Conservation (phyloP, 92 coral and sea anemone genomes). For the Phymanthus crucifer region DNA sequence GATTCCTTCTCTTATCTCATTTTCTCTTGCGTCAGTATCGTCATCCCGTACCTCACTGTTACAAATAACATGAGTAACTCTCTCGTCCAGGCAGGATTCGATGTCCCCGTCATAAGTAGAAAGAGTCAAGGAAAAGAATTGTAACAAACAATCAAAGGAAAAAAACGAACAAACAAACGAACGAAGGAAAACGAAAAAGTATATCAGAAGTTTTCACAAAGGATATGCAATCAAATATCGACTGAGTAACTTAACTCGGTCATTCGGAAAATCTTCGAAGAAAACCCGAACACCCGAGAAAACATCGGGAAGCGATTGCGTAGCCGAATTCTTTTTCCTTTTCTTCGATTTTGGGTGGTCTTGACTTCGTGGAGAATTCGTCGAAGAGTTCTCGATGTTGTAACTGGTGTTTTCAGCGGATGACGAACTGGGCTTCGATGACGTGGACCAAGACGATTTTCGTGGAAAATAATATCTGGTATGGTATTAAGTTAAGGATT, state of each 20-base stretch:
- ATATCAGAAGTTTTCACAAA: constrained; percentile 9
- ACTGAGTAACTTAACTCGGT: constrained; percentile 47
- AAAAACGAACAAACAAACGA: neutral
- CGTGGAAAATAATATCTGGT: constrained; percentile 75
- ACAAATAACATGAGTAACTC: constrained; percentile 74
- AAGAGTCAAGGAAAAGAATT: constrained; percentile 40
- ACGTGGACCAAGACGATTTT: constrained; percentile 17
- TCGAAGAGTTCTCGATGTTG: constrained; percentile 16
- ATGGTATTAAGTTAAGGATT: neutral
- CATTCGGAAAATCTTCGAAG: constrained; percentile 55
- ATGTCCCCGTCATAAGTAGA: constrained; percentile 77
- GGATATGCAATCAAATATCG: constrained; percentile 94
- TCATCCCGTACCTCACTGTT: constrained; percentile 14
- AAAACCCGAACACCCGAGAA: constrained; percentile 71
- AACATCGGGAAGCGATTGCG: constrained; percentile 61
- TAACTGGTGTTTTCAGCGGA: constrained; percentile 25
- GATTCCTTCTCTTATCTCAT: too few relatives aligned
- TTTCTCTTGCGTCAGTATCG: neutral
- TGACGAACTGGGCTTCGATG: constrained; percentile 1
- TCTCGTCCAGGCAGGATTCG: constrained; percentile 29
- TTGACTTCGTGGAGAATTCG: constrained; percentile 1
- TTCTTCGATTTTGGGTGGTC: neutral
- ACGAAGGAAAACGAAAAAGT: neutral
- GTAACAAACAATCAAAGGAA: neutral
- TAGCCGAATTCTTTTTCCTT: neutral